Conservation (phyloP, 1,140 invertebrate species). For the Phymorhynchus buccinoides region DNA sequence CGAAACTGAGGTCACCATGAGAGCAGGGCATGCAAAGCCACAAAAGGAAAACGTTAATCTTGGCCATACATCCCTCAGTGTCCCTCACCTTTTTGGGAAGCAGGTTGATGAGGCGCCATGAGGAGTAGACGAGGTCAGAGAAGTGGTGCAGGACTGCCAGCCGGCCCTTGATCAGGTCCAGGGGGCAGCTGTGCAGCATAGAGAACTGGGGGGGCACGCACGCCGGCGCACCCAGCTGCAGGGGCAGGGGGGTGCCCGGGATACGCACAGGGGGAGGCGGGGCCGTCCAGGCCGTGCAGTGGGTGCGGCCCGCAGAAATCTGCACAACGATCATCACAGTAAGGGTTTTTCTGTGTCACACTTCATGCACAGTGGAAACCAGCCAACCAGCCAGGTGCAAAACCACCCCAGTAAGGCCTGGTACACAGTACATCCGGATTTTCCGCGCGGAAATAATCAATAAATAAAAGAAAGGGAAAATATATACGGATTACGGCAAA, state of each 20-base stretch:
- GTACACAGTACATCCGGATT: no score
- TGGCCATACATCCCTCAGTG: neutral
- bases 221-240: slow-evolving; percentile 77
- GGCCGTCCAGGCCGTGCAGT: slow-evolving; percentile 80
- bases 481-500: no score
- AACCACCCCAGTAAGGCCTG: no score
- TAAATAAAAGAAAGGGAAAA: no score
- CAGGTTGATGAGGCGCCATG: slow-evolving; percentile 79
- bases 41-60: no score
- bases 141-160: slow-evolving; percentile 79
- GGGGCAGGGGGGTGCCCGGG: slow-evolving; percentile 74
- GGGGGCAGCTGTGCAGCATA: slow-evolving; percentile 75
- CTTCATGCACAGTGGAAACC: no score
- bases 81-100: slow-evolving; percentile 54
- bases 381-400: no score
- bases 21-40: no score
- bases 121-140: slow-evolving; percentile 79
- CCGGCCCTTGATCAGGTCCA: slow-evolving; percentile 76
- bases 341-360: neutral
- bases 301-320: slow-evolving; percentile 79
- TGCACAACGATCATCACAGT: slow-evolving; percentile 40
- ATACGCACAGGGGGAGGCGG: slow-evolving; percentile 74
- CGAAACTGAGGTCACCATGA: no score
- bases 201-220: slow-evolving; percentile 78
- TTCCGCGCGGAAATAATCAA: no score